phyloP scores from a whole-genome alignment of 2,888 invertebrate species.

The Galerucella nymphaeae region DNA sequence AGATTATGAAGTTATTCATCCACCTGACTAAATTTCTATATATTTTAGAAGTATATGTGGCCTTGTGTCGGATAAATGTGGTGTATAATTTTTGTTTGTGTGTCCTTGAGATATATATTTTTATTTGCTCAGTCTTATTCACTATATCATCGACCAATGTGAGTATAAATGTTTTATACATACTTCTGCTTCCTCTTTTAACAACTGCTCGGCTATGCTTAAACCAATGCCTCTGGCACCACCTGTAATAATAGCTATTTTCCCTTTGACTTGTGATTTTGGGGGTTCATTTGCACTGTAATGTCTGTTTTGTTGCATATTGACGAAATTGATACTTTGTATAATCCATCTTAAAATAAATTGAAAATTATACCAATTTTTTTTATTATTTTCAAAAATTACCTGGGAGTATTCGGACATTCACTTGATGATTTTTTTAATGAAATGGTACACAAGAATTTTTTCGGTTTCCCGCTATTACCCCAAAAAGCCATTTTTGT shows the following conservation, averaged over 20 bases:
- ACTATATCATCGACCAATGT: too few relatives aligned
- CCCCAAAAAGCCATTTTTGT: conserved; percentile 12
- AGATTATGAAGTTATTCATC: too few relatives aligned
- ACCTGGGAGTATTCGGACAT: conserved; percentile 12
- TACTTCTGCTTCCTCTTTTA: conserved; percentile 77
- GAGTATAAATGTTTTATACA: conserved; percentile 1
- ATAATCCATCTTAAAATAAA: not conserved
- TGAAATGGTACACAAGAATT: conserved; percentile 13
- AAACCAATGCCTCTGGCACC: conserved; percentile 76
- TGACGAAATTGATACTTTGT: not conserved
- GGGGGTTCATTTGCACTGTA: conserved; percentile 1
- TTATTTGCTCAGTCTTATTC: too few relatives aligned
- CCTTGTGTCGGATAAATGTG: too few relatives aligned
- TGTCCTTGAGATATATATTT: too few relatives aligned
- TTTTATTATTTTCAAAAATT: not conserved
- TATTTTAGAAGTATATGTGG: too few relatives aligned
- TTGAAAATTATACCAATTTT: too few relatives aligned
- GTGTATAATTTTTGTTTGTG: too few relatives aligned
- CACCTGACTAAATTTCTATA: too few relatives aligned
- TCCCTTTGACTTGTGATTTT: conserved; percentile 67
- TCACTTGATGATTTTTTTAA: not conserved
- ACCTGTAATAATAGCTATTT: conserved; percentile 77
- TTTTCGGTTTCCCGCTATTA: conserved; percentile 7
- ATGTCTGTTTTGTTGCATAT: not conserved
- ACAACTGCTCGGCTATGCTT: conserved; percentile 73